Evolutionary conservation across 2,888 invertebrate species (phyloP), one percentile per base, ranked within the genome.

Genomic region (Diplazon laetatorius): DNA sequence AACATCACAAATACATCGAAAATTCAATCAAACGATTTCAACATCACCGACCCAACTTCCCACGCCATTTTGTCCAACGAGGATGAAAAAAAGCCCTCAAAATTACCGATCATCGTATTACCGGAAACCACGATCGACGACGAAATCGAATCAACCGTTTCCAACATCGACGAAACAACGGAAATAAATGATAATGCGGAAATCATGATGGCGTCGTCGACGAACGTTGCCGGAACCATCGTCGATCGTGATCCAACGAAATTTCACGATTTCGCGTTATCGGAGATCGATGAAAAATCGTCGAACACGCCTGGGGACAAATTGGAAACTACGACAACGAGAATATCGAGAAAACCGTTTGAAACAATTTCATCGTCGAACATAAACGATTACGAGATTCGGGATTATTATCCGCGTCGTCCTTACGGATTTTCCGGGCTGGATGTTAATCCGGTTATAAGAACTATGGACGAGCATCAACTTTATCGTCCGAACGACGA

Each of bases 161-260:
- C 16, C 16, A 1, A 39, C 71, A 0, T 63, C 63, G 42, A 37
- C 68, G 5, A 50, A 70, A 25, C 48, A 37, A 39, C n/a, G n/a
- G n/a, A n/a, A n/a, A 8, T 63, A 30, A 30, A 30, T 1, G 79
- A 78, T 1, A 80, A 52, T 18, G 50, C 14, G 4, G 80, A 82
- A 65, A 80, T 76, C n/a, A 82, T 82, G 81, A 57, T 78, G 0
- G 80, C 80, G 2, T 79, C 81, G 4, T 82, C 82, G 66, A 74
- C 81, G 14, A 82, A 82, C 42, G 22, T 60, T 9, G 81, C 80
- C 8, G 77, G 72, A 30, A 62, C 68, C 9, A 44, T 81, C 12
- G 22, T 81, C 10, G 39, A 71, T 12, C 63, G 39, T 0, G 52
- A 73, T 10, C 18, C 60, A 22, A 10, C 46, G 16, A 62, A 69